Evolutionary conservation across 2,888 invertebrate genomes (phyloP).

Genomic region (Latrodectus hesperus): DNA sequence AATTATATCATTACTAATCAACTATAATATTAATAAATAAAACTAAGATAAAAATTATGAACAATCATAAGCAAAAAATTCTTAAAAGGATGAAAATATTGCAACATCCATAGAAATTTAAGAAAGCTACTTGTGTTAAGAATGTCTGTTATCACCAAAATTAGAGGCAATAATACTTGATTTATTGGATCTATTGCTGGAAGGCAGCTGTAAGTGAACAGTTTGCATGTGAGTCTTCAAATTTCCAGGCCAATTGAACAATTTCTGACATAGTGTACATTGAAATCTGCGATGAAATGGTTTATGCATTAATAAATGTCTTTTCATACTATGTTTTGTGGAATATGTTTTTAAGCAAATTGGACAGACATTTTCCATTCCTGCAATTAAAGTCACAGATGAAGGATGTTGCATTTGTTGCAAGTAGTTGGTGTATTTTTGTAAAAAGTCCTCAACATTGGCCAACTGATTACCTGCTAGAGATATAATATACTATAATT

Average conservation of each 20-base stretch:
- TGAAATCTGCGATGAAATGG: conserved; percentile 69
- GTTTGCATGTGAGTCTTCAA: conserved; percentile 70
- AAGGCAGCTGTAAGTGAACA: conserved; percentile 59
- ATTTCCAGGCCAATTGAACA: conserved; percentile 71
- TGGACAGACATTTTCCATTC: conserved; percentile 70
- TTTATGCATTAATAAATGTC: conserved; percentile 70
- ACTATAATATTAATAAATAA: no score
- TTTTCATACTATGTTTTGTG: conserved; percentile 70
- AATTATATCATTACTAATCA: no score
- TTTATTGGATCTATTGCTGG: conserved; percentile 20
- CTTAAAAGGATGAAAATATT: no score
- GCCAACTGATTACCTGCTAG: conserved; percentile 55
- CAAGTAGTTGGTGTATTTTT: conserved; percentile 62
- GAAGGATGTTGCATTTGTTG: conserved; percentile 62
- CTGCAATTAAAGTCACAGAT: conserved; percentile 48
- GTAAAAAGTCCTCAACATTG: conserved; percentile 67
- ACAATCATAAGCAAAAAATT: no score
- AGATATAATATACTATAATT: neutral
- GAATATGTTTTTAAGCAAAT: conserved; percentile 70
- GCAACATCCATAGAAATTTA: no score
- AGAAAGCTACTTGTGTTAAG: neutral
- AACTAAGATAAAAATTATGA: no score
- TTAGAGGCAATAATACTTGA: neutral
- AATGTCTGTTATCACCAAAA: neutral
- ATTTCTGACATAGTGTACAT: conserved; percentile 67